A percentile compares a stretch with the other conserved stretches of the same genome.
phyloP scores from a whole-genome alignment of 2,797 vertebrate species.

The Enteromius unitaeniatus region DNA sequence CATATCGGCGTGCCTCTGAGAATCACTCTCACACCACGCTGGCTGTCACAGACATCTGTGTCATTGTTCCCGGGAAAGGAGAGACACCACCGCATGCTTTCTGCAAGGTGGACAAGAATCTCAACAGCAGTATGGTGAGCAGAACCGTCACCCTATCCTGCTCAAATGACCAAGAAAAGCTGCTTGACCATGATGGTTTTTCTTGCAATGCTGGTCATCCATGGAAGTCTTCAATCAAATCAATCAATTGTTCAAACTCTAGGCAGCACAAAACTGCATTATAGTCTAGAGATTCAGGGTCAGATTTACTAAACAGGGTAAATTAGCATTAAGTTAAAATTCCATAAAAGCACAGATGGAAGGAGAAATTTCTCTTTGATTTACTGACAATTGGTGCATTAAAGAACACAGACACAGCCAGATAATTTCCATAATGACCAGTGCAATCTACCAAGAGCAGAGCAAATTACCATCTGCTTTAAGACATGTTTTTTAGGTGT shows the following conservation, averaged over 20 bases:
- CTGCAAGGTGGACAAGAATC: slow-evolving; percentile 98
- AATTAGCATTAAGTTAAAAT: not conserved
- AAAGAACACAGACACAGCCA: not conserved
- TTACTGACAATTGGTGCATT: not conserved
- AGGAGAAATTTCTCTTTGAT: not conserved
- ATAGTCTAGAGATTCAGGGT: not conserved
- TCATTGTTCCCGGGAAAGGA: slow-evolving; percentile 95
- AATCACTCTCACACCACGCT: slow-evolving; percentile 90
- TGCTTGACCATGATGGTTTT: not conserved
- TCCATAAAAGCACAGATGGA: not conserved
- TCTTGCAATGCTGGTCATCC: not conserved
- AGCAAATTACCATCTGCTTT: no score
- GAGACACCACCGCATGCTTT: slow-evolving; percentile 95
- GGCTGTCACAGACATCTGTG: slow-evolving; percentile 96
- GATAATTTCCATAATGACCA: not conserved
- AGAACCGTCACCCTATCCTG: not conserved
- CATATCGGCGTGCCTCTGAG: slow-evolving; percentile 91
- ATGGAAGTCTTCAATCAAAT: not conserved
- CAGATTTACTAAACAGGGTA: not conserved
- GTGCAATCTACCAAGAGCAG: not conserved
- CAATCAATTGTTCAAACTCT: not conserved
- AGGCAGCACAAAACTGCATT: not conserved
- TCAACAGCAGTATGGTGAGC: slow-evolving; percentile 98
- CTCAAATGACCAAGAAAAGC: not conserved
- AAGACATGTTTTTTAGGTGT: not conserved